A percentile compares a stretch with the other conserved stretches of the same genome.
These are phyloP conservation scores for Penaeus vannamei DNA, from an alignment of 1,140 invertebrate species.

Conservation along the genomic window DNA sequence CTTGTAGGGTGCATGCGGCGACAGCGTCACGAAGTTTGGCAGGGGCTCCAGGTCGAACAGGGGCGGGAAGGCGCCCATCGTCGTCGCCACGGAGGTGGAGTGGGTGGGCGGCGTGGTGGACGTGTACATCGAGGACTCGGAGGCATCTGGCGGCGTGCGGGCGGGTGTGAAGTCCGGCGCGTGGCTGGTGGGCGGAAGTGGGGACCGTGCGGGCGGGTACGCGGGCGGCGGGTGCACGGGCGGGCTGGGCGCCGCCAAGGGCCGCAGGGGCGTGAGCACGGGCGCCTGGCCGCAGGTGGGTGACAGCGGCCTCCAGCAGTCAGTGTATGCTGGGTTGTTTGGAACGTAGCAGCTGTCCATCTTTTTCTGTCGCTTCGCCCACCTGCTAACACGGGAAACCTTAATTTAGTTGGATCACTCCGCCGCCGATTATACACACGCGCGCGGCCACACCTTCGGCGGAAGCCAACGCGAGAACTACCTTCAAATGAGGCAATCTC, in stretches of 20 bases:
- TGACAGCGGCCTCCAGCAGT: slow-evolving; percentile 59
- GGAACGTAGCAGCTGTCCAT: slow-evolving; percentile 60
- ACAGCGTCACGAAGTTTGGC: slow-evolving; percentile 58
- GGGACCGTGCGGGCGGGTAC: slow-evolving; percentile 48
- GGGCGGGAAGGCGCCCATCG: slow-evolving; percentile 46
- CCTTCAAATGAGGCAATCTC: slow-evolving; percentile 65
- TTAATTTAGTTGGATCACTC: slow-evolving; percentile 21
- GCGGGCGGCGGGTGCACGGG: slow-evolving; percentile 54
- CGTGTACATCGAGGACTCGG: slow-evolving; percentile 31
- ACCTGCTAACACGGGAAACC: slow-evolving; percentile 34
- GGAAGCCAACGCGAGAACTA: slow-evolving; percentile 43
- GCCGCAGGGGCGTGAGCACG: slow-evolving; percentile 38
- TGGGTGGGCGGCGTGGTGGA: slow-evolving; percentile 26
- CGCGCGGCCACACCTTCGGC: slow-evolving; percentile 27
- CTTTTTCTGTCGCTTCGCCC: slow-evolving; percentile 17
- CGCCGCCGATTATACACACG: slow-evolving; percentile 41
- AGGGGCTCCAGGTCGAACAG: slow-evolving; percentile 59
- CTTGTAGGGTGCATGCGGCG: slow-evolving; percentile 62
- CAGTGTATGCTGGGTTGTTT: slow-evolving; percentile 61
- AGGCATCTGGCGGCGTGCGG: slow-evolving; percentile 46
- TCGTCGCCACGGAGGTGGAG: slow-evolving; percentile 29
- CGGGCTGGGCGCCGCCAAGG: slow-evolving; percentile 52
- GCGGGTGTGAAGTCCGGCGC: slow-evolving; percentile 38
- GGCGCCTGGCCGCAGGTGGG: slow-evolving; percentile 55
- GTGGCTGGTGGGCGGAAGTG: slow-evolving; percentile 1